Percentiles rank a stretch among this genome's conserved stretches.
Conservation (phyloP, 2,888 invertebrate species). For the Zaprionus lineosus region DNA sequence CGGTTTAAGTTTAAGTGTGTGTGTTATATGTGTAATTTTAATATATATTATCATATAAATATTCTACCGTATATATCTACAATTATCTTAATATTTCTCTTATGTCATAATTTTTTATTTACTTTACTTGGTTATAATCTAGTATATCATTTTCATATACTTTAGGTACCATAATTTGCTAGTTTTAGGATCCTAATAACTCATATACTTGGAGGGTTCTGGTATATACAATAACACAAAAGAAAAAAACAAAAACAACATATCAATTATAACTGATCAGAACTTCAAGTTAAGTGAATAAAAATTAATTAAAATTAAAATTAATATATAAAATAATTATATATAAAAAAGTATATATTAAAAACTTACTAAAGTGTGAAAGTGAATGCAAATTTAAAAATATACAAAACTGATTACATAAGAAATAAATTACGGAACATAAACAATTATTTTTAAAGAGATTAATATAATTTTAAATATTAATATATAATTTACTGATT, state of each 20-base stretch:
- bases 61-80: conserved; percentile 73
- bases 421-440: too few relatives aligned
- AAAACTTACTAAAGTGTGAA: not conserved
- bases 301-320: too few relatives aligned
- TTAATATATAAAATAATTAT: conserved; percentile 12
- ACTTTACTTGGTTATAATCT: conserved; percentile 27
- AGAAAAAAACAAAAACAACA: not conserved
- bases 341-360: conserved; percentile 1
- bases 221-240: conserved; percentile 64
- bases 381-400: too few relatives aligned
- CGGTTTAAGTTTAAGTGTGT: not conserved
- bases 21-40: conserved; percentile 6
- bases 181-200: conserved; percentile 59
- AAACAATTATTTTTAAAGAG: too few relatives aligned
- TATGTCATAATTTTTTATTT: conserved; percentile 4
- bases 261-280: too few relatives aligned
- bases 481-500: too few relatives aligned
- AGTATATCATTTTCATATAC: conserved; percentile 48
- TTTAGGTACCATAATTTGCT: conserved; percentile 70
- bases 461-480: too few relatives aligned
- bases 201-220: conserved; percentile 29
- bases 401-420: too few relatives aligned
- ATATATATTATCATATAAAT: conserved; percentile 34
- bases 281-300: too few relatives aligned
- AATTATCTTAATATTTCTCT: conserved; percentile 50